A percentile compares a stretch with the other conserved stretches of the same genome.
phyloP scores from a whole-genome alignment of 1,140 invertebrate genomes.

The Temnothorax longispinosus region DNA sequence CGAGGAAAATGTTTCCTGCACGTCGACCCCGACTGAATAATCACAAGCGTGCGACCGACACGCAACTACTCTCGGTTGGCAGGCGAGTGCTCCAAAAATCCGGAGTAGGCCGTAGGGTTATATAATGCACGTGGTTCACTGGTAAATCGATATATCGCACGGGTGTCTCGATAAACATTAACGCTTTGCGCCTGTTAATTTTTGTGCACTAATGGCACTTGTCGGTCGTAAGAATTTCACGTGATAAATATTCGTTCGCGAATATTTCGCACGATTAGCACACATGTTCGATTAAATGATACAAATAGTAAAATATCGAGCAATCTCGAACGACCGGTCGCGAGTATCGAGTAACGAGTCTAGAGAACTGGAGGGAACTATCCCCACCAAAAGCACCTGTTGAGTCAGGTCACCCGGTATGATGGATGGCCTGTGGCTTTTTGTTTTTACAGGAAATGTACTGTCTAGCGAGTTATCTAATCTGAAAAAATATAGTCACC shows the following conservation, averaged over 20 bases:
- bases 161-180: neutral
- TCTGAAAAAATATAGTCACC: neutral
- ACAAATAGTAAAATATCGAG: neutral
- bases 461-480: neutral
- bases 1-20: neutral
- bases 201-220: neutral
- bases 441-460: neutral
- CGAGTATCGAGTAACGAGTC: neutral
- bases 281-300: neutral
- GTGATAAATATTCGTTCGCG: neutral
- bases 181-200: neutral
- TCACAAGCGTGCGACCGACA: neutral
- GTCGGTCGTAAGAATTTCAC: neutral
- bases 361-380: neutral
- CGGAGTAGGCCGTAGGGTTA: neutral
- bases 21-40: neutral
- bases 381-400: slow-evolving; percentile 33
- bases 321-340: neutral
- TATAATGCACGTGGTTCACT: slow-evolving; percentile 7
- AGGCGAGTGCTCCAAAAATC: neutral
- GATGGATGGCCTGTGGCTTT: neutral
- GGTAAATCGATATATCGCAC: slow-evolving; percentile 16
- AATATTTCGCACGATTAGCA: neutral
- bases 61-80: neutral
- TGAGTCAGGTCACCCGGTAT: slow-evolving; percentile 3